Evolutionary conservation across 2,888 invertebrate genomes (phyloP).

Genomic region (Drosophila sordidula): DNA sequence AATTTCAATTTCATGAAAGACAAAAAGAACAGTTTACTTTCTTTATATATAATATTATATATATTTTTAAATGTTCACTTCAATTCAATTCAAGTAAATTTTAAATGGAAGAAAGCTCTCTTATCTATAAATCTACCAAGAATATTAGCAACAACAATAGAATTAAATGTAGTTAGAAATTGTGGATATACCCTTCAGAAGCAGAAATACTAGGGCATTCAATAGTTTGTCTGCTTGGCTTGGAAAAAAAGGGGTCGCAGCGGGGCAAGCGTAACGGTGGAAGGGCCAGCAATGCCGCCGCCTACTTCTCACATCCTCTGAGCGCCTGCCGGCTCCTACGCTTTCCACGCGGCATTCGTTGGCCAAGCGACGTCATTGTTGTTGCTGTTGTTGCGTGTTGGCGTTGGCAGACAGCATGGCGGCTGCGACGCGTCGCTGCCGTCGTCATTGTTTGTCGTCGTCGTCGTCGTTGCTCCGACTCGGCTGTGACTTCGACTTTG

Average conservation of each 20-base stretch:
- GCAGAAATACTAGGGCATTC: background rate
- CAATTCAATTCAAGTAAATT: too few relatives aligned
- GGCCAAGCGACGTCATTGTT: constrained; percentile 58
- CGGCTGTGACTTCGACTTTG: constrained; percentile 27
- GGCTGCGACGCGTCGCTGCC: constrained; percentile 47
- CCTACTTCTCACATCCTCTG: constrained; percentile 34
- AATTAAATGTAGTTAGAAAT: background rate
- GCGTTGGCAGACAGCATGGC: constrained; percentile 78
- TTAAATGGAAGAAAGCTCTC: too few relatives aligned
- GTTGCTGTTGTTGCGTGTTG: constrained; percentile 76
- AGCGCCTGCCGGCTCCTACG: constrained; percentile 61
- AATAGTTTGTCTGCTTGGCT: constrained; percentile 11
- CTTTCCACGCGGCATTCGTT: constrained; percentile 49
- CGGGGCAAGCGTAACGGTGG: constrained; percentile 3
- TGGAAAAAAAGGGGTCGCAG: background rate
- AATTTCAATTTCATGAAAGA: too few relatives aligned
- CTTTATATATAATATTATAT: too few relatives aligned
- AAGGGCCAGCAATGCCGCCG: constrained; percentile 5
- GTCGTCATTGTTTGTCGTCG: constrained; percentile 51
- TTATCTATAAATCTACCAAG: too few relatives aligned
- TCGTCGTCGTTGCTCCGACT: constrained; percentile 36
- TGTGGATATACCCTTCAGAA: background rate
- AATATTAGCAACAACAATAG: background rate
- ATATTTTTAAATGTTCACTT: too few relatives aligned
- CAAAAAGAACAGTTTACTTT: too few relatives aligned